Base-by-base conservation (phyloP, 2,888 invertebrate genomes). In the Silvanus unidentatus region DNA sequence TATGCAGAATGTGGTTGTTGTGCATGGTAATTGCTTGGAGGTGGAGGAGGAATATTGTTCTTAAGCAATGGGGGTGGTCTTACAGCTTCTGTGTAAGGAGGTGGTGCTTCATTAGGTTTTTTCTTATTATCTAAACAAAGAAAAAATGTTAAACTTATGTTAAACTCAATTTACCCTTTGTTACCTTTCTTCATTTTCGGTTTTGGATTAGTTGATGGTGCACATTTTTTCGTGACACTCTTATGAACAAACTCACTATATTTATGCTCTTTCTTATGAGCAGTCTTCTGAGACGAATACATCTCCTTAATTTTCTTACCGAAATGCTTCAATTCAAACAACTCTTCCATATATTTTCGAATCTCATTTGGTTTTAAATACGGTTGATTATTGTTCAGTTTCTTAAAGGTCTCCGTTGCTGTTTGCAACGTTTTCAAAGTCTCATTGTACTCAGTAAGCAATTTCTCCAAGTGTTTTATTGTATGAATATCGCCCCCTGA, bases 241-340 rank as follows among this genome's bases (percentile, higher is more conserved):
- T 51, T 54, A 36, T 57, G 53, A 2, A 54, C 32, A 39, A 58
- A 58, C 42, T 63, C 61, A 0, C 52, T 48, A 22, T 44, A 45
- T 28, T 47, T 44, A 40, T 65, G 49, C 42, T 60, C 60, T 12
- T 54, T 60, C 2, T 39, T 56, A 22, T 57, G 52, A 0, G 60
- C 47, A 12, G 51, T 48, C 34, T 62, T 60, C 41, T 67, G 64
- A 9, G 55, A 54, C 3, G 54, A 49, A 39, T 60, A 62, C 10
- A 67, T 42, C 36, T 63, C 58, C 36, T 54, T 58, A 14, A 66
- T 63, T 44, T 60, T 63, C 28, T 52, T 46, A 1, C 67, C 67
- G 40, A 55, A 60, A 16, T 60, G 53, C 40, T 58, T 56, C 22
- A 66, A 47, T 3, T 53, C 53, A 43, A 62, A 65, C 35, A 67